A percentile compares a stretch with the other conserved stretches of the same genome.
Conservation (phyloP, 2,113 vertebrate genomes). For the Bostrychus sinensis region DNA sequence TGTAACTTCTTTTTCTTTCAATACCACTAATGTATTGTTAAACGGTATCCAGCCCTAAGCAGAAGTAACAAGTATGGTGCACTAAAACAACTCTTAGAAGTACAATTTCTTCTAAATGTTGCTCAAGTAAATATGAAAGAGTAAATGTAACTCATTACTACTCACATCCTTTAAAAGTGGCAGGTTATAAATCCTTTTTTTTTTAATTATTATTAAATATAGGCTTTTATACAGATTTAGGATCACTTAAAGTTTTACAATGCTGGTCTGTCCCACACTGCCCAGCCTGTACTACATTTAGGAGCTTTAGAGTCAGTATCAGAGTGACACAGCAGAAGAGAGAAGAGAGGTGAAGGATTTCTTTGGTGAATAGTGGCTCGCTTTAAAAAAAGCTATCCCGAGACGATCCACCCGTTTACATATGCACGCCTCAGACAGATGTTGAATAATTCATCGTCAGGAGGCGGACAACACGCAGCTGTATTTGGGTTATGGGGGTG, state of each 20-base stretch:
- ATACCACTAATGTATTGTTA: no score
- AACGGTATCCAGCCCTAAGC: no score
- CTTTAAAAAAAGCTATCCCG: conserved; percentile 48
- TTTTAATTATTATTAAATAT: conserved; percentile 21
- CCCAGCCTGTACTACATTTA: conserved; percentile 42
- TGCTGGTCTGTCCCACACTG: conserved; percentile 13
- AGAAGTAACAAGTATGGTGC: no score
- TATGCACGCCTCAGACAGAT: conserved; percentile 75
- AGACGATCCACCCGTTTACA: conserved; percentile 70
- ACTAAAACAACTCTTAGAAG: no score
- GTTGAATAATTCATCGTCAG: conserved; percentile 75
- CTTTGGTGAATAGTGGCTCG: conserved; percentile 42
- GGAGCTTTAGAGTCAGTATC: conserved; percentile 35
- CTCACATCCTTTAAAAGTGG: background rate
- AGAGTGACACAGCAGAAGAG: conserved; percentile 33
- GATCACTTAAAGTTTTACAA: conserved; percentile 37
- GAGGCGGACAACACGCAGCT: conserved; percentile 71
- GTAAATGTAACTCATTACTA: background rate
- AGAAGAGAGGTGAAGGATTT: conserved; percentile 37
- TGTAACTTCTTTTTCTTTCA: no score
- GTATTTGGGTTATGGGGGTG: conserved; percentile 76
- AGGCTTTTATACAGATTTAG: conserved; percentile 38
- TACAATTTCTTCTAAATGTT: no score
- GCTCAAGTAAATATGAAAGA: no score
- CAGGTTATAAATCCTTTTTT: conserved; percentile 8